phyloP scores from a whole-genome alignment of 2,113 vertebrate genomes.

The Syngnathoides biaculeatus region DNA sequence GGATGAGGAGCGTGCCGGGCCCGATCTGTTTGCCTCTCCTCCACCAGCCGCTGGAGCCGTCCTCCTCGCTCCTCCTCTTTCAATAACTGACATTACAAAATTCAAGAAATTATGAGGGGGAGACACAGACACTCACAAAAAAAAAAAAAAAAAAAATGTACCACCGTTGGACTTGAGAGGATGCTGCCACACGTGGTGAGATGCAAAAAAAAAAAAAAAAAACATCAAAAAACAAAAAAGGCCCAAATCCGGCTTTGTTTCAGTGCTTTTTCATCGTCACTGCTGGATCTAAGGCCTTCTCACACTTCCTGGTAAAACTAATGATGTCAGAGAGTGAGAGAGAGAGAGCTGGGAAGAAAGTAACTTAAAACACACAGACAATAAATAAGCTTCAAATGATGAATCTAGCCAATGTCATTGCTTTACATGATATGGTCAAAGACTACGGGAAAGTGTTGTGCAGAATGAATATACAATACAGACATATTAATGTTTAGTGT shows the following conservation, averaged over 20 bases:
- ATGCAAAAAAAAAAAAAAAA: neutral
- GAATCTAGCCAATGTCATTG: slow-evolving; percentile 51
- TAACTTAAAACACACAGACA: slow-evolving; percentile 11
- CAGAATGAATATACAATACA: slow-evolving; percentile 72
- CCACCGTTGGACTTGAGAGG: slow-evolving; percentile 74
- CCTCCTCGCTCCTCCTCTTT: slow-evolving; percentile 58
- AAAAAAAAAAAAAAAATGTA: slow-evolving; percentile 46
- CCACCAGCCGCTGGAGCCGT: slow-evolving; percentile 91
- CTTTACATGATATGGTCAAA: slow-evolving; percentile 59
- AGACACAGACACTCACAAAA: too few relatives aligned
- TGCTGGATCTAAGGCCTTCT: slow-evolving; percentile 68
- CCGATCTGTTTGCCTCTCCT: slow-evolving; percentile 57
- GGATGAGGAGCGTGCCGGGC: slow-evolving; percentile 74
- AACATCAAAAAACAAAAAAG: neutral
- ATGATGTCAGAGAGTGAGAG: slow-evolving; percentile 70
- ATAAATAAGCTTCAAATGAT: slow-evolving; percentile 46
- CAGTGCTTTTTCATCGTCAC: slow-evolving; percentile 76
- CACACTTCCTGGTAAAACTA: slow-evolving; percentile 75
- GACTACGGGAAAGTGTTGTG: slow-evolving; percentile 77
- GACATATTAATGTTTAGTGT: slow-evolving; percentile 65
- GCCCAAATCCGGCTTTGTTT: slow-evolving; percentile 58
- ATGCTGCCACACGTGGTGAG: slow-evolving; percentile 36
- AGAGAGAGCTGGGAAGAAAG: neutral
- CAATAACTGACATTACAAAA: slow-evolving; percentile 61
- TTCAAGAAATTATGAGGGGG: too few relatives aligned